These are phyloP conservation scores for Copidosoma aretas DNA, from an alignment of 2,888 invertebrate species.

Conservation along the genomic window DNA sequence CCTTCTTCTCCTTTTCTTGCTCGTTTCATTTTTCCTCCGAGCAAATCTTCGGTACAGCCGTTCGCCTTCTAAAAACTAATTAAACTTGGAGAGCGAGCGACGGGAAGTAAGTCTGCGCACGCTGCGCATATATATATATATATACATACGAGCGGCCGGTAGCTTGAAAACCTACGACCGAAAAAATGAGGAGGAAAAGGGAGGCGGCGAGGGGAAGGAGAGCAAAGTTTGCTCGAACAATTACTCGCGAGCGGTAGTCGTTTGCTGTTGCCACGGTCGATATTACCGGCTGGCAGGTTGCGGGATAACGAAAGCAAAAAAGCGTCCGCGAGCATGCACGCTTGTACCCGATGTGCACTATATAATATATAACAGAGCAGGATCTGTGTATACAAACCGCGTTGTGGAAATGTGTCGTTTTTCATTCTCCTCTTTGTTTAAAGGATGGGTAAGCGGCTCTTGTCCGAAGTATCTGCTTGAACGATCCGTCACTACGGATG, in stretches of 20 bases:
- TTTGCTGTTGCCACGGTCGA: conserved; percentile 1
- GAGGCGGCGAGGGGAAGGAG: background rate
- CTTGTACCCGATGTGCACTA: background rate
- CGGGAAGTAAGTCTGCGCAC: background rate
- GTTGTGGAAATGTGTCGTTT: too few species aligned
- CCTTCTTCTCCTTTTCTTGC: conserved; percentile 5
- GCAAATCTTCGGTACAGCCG: conserved; percentile 15
- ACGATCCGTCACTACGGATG: too few species aligned
- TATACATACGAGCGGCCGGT: background rate
- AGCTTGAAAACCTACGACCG: conserved; percentile 7
- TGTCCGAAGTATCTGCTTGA: too few species aligned
- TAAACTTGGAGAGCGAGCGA: conserved; percentile 55
- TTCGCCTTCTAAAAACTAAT: conserved; percentile 61
- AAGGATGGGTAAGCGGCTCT: too few species aligned
- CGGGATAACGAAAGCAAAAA: background rate
- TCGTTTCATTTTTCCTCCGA: conserved; percentile 30
- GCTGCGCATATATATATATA: background rate
- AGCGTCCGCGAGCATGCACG: background rate
- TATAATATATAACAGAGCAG: too few species aligned
- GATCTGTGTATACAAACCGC: too few species aligned
- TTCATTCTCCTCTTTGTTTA: too few species aligned
- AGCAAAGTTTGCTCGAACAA: conserved; percentile 31
- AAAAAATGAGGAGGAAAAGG: background rate
- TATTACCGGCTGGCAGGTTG: background rate
- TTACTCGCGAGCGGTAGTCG: conserved; percentile 17